Percentiles rank a stretch among this genome's conserved stretches.
Conservation (phyloP, 2,888 invertebrate genomes). For the Sinotaia quadrata region DNA sequence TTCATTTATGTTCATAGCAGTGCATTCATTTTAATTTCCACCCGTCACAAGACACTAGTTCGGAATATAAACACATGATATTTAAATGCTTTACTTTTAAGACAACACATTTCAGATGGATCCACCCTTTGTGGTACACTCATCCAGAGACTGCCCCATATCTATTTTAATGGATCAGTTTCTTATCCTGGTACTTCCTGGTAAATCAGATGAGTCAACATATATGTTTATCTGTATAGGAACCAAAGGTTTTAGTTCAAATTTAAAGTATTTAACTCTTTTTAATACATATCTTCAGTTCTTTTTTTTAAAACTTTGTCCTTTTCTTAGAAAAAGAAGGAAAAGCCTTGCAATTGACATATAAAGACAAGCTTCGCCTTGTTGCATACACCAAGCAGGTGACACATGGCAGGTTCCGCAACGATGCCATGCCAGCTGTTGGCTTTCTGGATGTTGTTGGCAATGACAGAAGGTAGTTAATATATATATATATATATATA, state of each 20-base stretch:
- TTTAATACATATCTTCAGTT: neutral
- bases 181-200: too few species aligned
- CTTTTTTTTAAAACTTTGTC: neutral
- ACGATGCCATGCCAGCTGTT: constrained; percentile 79
- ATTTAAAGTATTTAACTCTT: neutral
- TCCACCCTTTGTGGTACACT: too few species aligned
- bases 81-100: too few species aligned
- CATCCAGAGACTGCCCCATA: too few species aligned
- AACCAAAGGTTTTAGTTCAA: constrained; percentile 83
- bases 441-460: constrained; percentile 97
- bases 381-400: constrained; percentile 95
- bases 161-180: too few species aligned
- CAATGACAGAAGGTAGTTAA: constrained; percentile 82
- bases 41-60: too few species aligned
- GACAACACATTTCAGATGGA: too few species aligned
- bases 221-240: neutral
- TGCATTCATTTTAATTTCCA: too few species aligned
- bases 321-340: constrained; percentile 90
- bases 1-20: too few species aligned
- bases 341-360: constrained; percentile 95
- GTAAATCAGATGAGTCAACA: too few species aligned
- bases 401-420: constrained; percentile 81
- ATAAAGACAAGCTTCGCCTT: constrained; percentile 91
- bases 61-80: too few species aligned
- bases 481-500: constrained; percentile 12